A percentile compares a stretch with the other conserved stretches of the same genome.
phyloP scores from a whole-genome alignment of 2,797 vertebrate genomes.

The Lepilemur ruficaudatus region DNA sequence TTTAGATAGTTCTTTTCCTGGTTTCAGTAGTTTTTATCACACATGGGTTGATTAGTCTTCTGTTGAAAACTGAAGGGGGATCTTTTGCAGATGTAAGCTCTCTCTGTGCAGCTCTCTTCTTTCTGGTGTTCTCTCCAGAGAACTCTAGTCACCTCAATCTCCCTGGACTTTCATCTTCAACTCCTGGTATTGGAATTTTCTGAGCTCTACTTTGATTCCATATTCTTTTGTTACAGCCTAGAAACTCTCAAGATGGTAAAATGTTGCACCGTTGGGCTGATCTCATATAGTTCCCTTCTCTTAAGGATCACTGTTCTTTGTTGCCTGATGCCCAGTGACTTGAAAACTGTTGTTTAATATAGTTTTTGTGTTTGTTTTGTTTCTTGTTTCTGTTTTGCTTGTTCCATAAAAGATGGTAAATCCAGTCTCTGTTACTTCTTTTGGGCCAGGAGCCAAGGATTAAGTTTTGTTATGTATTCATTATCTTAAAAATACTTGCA shows the following conservation, averaged over 20 bases:
- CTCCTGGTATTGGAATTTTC: neutral
- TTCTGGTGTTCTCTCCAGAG: neutral
- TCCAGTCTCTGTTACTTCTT: neutral
- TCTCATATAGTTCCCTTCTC: neutral
- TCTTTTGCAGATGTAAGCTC: neutral
- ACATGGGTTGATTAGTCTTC: neutral
- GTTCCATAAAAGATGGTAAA: neutral
- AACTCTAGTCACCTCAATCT: neutral
- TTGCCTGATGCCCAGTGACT: neutral
- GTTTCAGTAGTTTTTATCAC: neutral
- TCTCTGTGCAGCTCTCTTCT: neutral
- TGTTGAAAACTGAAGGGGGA: neutral
- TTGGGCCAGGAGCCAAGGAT: neutral
- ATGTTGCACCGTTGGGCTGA: neutral
- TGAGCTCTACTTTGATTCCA: neutral
- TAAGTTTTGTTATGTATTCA: neutral
- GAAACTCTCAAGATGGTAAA: neutral
- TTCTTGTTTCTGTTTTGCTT: neutral
- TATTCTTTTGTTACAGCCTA: neutral
- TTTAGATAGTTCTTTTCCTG: neutral
- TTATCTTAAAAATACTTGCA: neutral
- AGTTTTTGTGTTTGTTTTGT: neutral
- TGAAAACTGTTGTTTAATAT: neutral
- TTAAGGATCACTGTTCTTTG: neutral
- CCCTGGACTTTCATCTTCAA: neutral